Evolutionary conservation across 2,888 invertebrate species (phyloP).

Genomic region (Macrosoma leucophasiata): DNA sequence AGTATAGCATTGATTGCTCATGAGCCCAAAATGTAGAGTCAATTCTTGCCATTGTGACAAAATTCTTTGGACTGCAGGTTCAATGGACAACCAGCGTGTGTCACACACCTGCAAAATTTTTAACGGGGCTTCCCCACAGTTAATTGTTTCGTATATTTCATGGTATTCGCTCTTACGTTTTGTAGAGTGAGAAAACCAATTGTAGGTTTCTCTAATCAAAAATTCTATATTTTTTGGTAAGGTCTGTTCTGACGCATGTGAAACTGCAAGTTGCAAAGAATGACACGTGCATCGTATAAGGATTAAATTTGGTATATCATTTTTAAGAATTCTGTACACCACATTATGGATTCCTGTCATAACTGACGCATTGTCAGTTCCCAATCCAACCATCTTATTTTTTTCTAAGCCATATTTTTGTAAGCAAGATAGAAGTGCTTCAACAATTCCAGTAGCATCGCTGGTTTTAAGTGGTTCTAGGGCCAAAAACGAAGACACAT

Average conservation of each 20-base stretch:
- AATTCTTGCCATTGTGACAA: too few relatives aligned
- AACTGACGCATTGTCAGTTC: conserved; percentile 35
- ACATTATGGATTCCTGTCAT: conserved; percentile 34
- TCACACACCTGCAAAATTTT: too few relatives aligned
- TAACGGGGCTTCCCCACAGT: too few relatives aligned
- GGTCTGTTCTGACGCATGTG: conserved; percentile 29
- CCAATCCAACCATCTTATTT: conserved; percentile 30
- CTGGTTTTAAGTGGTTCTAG: conserved; percentile 22
- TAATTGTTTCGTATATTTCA: too few relatives aligned
- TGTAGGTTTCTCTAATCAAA: conserved; percentile 1
- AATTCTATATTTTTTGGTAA: conserved; percentile 32
- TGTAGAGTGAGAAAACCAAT: not conserved
- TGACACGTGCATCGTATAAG: conserved; percentile 28
- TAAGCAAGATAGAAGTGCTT: conserved; percentile 20
- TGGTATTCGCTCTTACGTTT: too few relatives aligned
- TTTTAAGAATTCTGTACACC: conserved; percentile 29
- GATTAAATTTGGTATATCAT: conserved; percentile 27
- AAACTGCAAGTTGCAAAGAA: conserved; percentile 32
- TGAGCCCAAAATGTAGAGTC: too few relatives aligned
- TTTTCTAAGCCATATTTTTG: conserved; percentile 12
- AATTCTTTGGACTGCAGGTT: too few relatives aligned
- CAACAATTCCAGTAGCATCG: conserved; percentile 25
- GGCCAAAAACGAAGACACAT: conserved; percentile 20
- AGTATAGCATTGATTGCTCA: too few relatives aligned
- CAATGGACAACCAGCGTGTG: too few relatives aligned